Conservation (phyloP, 2,797 vertebrate genomes). For the Trichosurus vulpecula region DNA sequence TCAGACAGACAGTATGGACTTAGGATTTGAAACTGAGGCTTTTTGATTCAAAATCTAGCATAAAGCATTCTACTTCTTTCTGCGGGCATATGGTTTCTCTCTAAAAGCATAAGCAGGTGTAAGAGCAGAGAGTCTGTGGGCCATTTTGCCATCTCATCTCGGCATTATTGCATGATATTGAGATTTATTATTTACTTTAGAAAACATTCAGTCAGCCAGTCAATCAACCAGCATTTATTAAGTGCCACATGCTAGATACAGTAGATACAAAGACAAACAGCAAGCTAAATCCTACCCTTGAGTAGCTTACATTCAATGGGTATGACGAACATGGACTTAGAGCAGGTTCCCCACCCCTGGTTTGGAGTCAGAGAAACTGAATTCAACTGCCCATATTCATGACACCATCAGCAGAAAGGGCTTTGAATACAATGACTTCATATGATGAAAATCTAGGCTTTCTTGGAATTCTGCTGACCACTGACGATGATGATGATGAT, state of each 20-base stretch:
- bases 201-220: background rate
- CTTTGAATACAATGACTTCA: background rate
- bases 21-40: background rate
- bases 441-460: slow-evolving; percentile 13
- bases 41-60: background rate
- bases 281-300: background rate
- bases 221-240: background rate
- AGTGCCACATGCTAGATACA: background rate
- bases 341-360: too few relatives aligned
- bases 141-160: background rate
- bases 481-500: background rate
- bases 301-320: background rate
- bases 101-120: background rate
- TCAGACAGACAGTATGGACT: background rate
- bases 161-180: background rate
- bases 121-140: background rate
- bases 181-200: background rate
- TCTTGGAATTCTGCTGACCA: background rate
- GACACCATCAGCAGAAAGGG: background rate
- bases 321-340: background rate
- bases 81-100: too few relatives aligned
- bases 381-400: background rate
- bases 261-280: background rate
- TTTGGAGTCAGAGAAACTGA: background rate
- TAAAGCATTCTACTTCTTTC: background rate